phyloP scores from a whole-genome alignment of 2,797 vertebrate genomes.

The Malacoraja senta region DNA sequence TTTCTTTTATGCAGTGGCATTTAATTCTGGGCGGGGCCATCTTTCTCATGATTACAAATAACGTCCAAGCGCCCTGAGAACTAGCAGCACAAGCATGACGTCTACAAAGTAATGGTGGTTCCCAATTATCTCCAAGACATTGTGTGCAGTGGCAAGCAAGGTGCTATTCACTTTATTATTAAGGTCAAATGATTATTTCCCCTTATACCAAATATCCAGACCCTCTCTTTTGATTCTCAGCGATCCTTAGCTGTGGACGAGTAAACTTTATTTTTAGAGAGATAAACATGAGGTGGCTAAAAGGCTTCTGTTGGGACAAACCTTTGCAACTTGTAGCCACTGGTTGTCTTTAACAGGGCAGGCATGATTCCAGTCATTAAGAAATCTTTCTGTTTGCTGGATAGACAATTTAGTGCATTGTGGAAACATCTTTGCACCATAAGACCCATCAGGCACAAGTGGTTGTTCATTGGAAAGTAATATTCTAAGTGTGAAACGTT shows the following conservation, averaged over 20 bases:
- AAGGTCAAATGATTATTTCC: not conserved
- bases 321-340: not conserved
- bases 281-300: not conserved
- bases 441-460: not conserved
- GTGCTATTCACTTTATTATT: not conserved
- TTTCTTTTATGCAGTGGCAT: constrained; percentile 70
- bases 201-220: not conserved
- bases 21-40: constrained; percentile 86
- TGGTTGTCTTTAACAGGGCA: not conserved
- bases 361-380: not conserved
- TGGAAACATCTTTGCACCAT: not conserved
- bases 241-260: not conserved
- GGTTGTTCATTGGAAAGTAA: not conserved
- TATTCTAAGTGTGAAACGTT: not conserved
- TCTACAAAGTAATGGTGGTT: constrained; percentile 49
- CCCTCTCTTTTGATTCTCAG: not conserved
- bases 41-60: constrained; percentile 83
- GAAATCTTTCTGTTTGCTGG: not conserved
- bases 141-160: constrained; percentile 10
- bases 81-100: constrained; percentile 74
- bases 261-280: not conserved
- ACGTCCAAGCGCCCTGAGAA: constrained; percentile 71
- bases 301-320: not conserved
- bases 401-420: too few relatives aligned
- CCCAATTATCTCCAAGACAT: constrained; percentile 1